These are phyloP conservation scores for Callyntrura guangdongensis DNA, from an alignment of 2,888 invertebrate species.

Conservation along the genomic window DNA sequence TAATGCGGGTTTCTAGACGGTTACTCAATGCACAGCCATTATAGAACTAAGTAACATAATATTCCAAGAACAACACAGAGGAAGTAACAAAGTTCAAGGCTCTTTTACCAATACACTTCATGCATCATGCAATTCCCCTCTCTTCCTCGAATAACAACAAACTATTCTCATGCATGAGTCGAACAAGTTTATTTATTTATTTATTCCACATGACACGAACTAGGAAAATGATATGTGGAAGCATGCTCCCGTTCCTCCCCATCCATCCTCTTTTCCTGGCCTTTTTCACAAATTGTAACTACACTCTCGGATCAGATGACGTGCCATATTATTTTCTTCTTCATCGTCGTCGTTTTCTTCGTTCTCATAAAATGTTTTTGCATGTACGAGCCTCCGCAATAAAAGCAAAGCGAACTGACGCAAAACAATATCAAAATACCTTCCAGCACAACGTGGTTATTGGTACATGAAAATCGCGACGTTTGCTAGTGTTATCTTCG, in stretches of 20 bases:
- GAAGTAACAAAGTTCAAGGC: no score
- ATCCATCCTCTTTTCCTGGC: background rate
- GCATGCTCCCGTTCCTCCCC: background rate
- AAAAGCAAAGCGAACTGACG: background rate
- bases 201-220: slow-evolving; percentile 22
- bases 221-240: background rate
- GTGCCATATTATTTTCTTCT: background rate
- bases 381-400: background rate
- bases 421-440: slow-evolving; percentile 16
- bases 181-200: slow-evolving; percentile 30
- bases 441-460: background rate
- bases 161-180: background rate
- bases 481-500: background rate
- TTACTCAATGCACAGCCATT: no score
- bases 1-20: no score
- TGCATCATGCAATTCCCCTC: background rate
- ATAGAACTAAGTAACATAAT: no score
- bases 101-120: background rate
- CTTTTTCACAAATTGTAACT: background rate
- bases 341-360: background rate
- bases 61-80: no score
- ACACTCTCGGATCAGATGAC: slow-evolving; percentile 27
- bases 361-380: background rate
- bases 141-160: background rate
- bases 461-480: slow-evolving; percentile 36